Percentiles rank a stretch among this genome's conserved stretches.
Conservation (phyloP, 2,888 invertebrate species). For the Pasiphila rectangulata region DNA sequence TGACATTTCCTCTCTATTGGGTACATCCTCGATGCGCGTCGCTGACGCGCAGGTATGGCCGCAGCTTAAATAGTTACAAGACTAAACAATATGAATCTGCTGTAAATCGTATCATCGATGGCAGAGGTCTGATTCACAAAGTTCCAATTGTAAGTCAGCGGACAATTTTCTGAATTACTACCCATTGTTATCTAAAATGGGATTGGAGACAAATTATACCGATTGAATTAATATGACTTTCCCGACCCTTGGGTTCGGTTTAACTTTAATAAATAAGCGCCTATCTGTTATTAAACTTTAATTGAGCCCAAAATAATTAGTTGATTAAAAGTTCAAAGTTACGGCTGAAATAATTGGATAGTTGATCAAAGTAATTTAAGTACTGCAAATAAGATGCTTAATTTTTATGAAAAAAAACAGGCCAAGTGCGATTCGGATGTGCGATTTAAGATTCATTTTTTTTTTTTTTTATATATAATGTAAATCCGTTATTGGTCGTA, state of each 20-base stretch:
- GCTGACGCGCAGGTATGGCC: no score
- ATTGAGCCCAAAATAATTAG: constrained; percentile 13
- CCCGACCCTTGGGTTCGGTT: constrained; percentile 14
- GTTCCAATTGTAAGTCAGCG: constrained; percentile 25
- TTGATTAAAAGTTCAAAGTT: not conserved
- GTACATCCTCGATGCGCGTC: no score
- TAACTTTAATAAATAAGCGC: constrained; percentile 19
- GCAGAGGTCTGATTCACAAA: constrained; percentile 12
- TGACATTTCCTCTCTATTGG: no score
- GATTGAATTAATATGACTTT: constrained; percentile 28
- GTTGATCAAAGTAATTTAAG: not conserved
- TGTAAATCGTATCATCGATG: constrained; percentile 10
- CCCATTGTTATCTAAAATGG: constrained; percentile 31
- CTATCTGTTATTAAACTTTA: constrained; percentile 11
- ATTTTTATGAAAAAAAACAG: not conserved
- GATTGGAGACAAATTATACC: constrained; percentile 30
- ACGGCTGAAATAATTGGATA: constrained; percentile 1
- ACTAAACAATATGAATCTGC: no score
- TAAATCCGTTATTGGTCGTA: no score
- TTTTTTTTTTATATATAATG: no score
- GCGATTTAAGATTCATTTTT: no score
- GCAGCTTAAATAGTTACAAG: no score
- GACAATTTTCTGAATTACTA: constrained; percentile 27
- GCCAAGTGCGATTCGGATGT: no score
- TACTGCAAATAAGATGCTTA: not conserved